Evolutionary conservation across 2,113 vertebrate species (phyloP).

Genomic region (Probosciger aterrimus): DNA sequence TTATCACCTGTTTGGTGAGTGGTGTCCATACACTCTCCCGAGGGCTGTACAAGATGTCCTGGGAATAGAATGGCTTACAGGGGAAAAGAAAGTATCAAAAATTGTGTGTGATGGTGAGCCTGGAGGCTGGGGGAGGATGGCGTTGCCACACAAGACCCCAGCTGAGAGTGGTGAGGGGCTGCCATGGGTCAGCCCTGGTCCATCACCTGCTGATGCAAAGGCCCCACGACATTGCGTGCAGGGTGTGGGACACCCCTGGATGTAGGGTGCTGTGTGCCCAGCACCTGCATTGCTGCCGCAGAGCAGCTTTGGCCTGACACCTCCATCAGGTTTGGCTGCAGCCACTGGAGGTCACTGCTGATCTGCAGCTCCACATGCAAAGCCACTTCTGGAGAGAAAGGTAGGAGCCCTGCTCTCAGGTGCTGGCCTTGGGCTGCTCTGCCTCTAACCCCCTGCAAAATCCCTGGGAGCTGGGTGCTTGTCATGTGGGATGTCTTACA

Average conservation of each 20-base stretch:
- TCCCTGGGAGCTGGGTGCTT: background rate
- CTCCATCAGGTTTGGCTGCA: background rate
- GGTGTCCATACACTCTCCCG: rapidly evolving
- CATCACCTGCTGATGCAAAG: background rate
- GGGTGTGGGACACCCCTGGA: rapidly evolving
- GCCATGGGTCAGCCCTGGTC: background rate
- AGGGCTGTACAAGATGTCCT: background rate
- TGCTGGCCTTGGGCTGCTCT: background rate
- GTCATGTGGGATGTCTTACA: too few relatives aligned
- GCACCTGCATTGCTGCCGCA: rapidly evolving
- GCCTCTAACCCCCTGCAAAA: too few relatives aligned
- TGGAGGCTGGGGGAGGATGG: background rate
- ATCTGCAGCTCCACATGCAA: background rate
- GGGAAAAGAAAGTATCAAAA: background rate
- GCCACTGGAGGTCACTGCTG: conserved; percentile 45
- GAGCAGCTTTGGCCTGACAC: rapidly evolving
- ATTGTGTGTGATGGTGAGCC: background rate
- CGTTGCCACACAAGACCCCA: rapidly evolving
- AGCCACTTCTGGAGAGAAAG: background rate
- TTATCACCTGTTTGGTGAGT: rapidly evolving
- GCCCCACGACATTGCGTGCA: rapidly evolving
- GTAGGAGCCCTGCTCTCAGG: background rate
- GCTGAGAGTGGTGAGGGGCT: background rate
- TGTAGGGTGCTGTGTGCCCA: background rate
- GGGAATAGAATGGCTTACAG: too few relatives aligned